These are phyloP conservation scores for Spodoptera picta DNA, from an alignment of 2,888 invertebrate genomes.

Conservation along the genomic window DNA sequence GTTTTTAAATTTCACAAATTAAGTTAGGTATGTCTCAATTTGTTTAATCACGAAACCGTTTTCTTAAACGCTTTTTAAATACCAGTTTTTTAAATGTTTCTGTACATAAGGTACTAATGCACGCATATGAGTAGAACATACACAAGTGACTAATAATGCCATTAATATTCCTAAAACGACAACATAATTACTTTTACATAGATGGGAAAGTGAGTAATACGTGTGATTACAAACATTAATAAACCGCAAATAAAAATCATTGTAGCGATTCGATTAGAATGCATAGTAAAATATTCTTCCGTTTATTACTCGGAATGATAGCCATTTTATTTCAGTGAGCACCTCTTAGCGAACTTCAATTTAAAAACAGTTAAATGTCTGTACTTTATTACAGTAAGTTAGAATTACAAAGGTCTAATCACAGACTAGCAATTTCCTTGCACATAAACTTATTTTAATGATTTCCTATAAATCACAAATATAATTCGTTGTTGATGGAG, in stretches of 20 bases:
- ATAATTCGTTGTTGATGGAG: conserved; percentile 32
- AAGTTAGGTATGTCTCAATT: conserved; percentile 39
- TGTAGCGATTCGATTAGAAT: conserved; percentile 22
- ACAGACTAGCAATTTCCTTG: conserved; percentile 57
- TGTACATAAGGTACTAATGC: neutral
- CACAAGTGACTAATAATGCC: conserved; percentile 35
- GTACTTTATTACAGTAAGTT: conserved; percentile 48
- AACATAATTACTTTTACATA: conserved; percentile 48
- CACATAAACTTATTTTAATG: conserved; percentile 62
- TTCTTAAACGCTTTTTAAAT: conserved; percentile 40
- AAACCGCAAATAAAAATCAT: conserved; percentile 45
- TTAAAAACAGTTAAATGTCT: conserved; percentile 55
- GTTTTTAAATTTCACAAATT: conserved; percentile 36
- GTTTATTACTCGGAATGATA: conserved; percentile 47
- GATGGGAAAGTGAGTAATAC: conserved; percentile 47
- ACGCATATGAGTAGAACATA: neutral
- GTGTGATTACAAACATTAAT: conserved; percentile 13
- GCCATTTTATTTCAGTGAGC: conserved; percentile 50
- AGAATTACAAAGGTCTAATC: conserved; percentile 58
- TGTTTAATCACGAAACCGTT: conserved; percentile 49
- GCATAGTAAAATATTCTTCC: conserved; percentile 17
- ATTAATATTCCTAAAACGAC: conserved; percentile 45
- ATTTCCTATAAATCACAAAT: conserved; percentile 56
- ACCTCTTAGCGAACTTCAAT: conserved; percentile 44
- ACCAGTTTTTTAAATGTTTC: conserved; percentile 19